Base-by-base conservation (phyloP, 1,140 invertebrate genomes). In the Myzus persicae region DNA sequence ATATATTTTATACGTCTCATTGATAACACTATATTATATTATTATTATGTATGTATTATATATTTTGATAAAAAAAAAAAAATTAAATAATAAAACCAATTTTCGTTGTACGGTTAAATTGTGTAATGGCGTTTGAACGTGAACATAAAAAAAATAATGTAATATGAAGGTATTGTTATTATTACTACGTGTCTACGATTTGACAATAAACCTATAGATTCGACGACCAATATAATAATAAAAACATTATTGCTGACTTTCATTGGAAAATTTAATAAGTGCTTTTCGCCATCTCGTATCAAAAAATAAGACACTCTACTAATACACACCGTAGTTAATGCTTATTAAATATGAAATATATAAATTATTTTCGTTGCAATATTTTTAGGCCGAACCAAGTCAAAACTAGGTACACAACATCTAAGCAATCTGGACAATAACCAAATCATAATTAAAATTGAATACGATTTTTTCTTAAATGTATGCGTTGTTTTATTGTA, bases 71-170 rank as follows among this genome's bases (percentile, higher is more conserved):
- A 46, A 48, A 48, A 87, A 54, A 54, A 87, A 87, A 87, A 87
- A 87, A 87, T 87, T 87, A 87, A 87, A 87, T 46, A 87, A 48
- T 46, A 87, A 46, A 87, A 87, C 85, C 44, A 87, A 87, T 87
- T 48, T 87, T 48, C 18, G 18, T 87, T 18, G 44, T n/a, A 48
- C 26, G 31, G 24, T 87, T 36, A 87, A 87, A 87, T 87, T 87
- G 31, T 87, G 44, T 36, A 46, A 87, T 87, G 31, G 18, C 42
- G 85, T 46, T 42, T 87, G 42, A 5, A 46, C 42, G 84, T 87
- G 14, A n/a, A 44, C 84, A 44, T 44, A 87, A 87, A 46, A 87
- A 46, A 87, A 20, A 31, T n/a, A 2, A 46, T 44, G 44, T 48
- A 67, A 5, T 67, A n/a, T 3, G n/a, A 76, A 76, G 11, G 59